These are phyloP conservation scores for Lophura nycthemera DNA, from an alignment of 2,113 vertebrate species.

Conservation along the genomic window DNA sequence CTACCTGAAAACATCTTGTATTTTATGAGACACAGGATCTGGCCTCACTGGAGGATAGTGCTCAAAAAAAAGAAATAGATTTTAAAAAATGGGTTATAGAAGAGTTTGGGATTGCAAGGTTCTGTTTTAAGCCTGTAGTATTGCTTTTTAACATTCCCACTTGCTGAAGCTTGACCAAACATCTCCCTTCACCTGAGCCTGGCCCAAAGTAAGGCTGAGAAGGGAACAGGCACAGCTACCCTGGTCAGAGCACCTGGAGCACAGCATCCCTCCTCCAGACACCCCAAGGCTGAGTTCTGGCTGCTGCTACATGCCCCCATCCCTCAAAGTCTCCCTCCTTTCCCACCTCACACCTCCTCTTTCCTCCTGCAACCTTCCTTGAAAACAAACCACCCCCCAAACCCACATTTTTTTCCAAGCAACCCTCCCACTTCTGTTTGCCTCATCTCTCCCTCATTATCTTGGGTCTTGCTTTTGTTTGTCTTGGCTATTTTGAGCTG, in stretches of 20 bases:
- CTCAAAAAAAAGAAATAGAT: background rate
- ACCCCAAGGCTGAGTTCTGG: background rate
- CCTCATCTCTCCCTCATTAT: conserved; percentile 63
- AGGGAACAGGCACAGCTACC: background rate
- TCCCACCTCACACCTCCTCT: background rate
- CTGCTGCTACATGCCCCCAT: background rate
- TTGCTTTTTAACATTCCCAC: background rate
- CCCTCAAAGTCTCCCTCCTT: background rate
- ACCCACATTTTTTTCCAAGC: conserved; percentile 52
- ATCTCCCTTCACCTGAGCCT: background rate
- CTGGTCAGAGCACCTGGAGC: background rate
- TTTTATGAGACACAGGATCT: background rate
- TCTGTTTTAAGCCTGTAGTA: background rate
- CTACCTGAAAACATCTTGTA: background rate
- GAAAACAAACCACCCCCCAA: conserved; percentile 62
- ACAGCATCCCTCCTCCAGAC: background rate
- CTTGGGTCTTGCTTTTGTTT: conserved; percentile 57
- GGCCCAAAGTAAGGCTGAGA: background rate
- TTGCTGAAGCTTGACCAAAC: background rate
- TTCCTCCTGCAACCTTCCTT: conserved; percentile 34
- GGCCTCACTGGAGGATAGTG: background rate
- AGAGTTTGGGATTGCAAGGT: background rate
- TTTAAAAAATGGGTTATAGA: background rate
- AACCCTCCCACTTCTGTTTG: conserved; percentile 65
- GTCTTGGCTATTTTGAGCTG: conserved; percentile 52